phyloP scores from a whole-genome alignment of 2,797 vertebrate species.

The Lacerta bilineata region DNA sequence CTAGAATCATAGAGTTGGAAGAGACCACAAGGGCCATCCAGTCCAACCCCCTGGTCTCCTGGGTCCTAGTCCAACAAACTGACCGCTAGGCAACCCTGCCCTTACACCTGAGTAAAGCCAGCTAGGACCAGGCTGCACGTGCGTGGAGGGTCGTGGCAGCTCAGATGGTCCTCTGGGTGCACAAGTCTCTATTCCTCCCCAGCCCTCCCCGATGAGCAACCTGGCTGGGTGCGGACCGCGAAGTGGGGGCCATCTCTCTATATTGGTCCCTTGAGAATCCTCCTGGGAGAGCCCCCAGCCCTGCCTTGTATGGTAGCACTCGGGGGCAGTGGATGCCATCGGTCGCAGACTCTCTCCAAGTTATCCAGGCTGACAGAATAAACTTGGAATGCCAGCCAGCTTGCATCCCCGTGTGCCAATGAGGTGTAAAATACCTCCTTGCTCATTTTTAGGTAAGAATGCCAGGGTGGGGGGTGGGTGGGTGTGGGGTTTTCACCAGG shows the following conservation, averaged over 20 bases:
- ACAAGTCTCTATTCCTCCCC: background rate
- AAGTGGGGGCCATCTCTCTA: background rate
- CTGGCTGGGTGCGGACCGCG: background rate
- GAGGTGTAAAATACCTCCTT: slow-evolving; percentile 68
- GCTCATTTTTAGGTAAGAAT: slow-evolving; percentile 66
- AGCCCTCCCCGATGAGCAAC: background rate
- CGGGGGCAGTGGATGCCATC: rapidly evolving
- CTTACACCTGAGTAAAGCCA: background rate
- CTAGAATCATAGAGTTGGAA: too few species aligned
- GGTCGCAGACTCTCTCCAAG: slow-evolving; percentile 6
- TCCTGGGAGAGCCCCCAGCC: slow-evolving; percentile 4
- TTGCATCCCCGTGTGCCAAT: slow-evolving; percentile 45
- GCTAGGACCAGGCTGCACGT: too few species aligned
- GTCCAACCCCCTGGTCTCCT: too few species aligned
- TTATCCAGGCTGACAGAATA: slow-evolving; percentile 53
- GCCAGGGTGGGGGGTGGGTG: background rate
- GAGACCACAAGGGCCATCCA: too few species aligned
- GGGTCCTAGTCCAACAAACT: too few species aligned
- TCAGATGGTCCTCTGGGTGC: too few species aligned
- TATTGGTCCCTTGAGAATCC: background rate
- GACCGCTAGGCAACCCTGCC: too few species aligned
- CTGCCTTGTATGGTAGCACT: slow-evolving; percentile 66
- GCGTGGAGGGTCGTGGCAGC: background rate
- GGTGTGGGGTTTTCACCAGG: background rate
- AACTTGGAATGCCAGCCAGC: slow-evolving; percentile 60